A percentile compares a stretch with the other conserved stretches of the same genome.
Evolutionary conservation across 2,888 invertebrate genomes (phyloP).

Genomic region (Hirtodrosophila cameraria): DNA sequence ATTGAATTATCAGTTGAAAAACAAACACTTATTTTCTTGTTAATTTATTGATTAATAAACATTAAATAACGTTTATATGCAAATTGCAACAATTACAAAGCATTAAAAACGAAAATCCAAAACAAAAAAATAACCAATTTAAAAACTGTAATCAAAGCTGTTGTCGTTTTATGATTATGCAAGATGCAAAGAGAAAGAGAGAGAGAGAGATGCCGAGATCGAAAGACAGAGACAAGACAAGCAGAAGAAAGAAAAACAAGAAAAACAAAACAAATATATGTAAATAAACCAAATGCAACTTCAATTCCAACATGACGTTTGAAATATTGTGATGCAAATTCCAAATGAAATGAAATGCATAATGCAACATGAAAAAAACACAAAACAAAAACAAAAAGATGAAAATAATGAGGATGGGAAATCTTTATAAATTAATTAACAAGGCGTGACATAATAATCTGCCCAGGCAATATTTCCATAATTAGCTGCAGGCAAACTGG

Average conservation of each 20-base stretch:
- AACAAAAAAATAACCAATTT: constrained; percentile 4
- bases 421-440: constrained; percentile 69
- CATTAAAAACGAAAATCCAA: constrained; percentile 44
- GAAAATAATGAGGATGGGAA: constrained; percentile 44
- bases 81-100: constrained; percentile 60
- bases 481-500: constrained; percentile 43
- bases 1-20: constrained; percentile 11
- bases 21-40: constrained; percentile 3
- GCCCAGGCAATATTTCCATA: constrained; percentile 46
- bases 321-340: constrained; percentile 66
- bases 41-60: constrained; percentile 63
- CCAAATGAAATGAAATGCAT: constrained; percentile 38
- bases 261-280: constrained; percentile 43
- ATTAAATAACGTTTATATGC: constrained; percentile 46
- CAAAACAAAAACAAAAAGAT: constrained; percentile 12
- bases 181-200: constrained; percentile 27
- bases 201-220: constrained; percentile 24
- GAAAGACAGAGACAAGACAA: constrained; percentile 33
- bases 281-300: constrained; percentile 54
- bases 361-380: constrained; percentile 22
- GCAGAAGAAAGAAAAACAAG: too few relatives aligned
- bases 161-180: constrained; percentile 39
- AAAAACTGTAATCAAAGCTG: constrained; percentile 28
- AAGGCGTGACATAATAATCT: constrained; percentile 73
- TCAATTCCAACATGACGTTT: constrained; percentile 51